phyloP scores from a whole-genome alignment of 2,888 invertebrate species.

The Meteorus cinctellus region DNA sequence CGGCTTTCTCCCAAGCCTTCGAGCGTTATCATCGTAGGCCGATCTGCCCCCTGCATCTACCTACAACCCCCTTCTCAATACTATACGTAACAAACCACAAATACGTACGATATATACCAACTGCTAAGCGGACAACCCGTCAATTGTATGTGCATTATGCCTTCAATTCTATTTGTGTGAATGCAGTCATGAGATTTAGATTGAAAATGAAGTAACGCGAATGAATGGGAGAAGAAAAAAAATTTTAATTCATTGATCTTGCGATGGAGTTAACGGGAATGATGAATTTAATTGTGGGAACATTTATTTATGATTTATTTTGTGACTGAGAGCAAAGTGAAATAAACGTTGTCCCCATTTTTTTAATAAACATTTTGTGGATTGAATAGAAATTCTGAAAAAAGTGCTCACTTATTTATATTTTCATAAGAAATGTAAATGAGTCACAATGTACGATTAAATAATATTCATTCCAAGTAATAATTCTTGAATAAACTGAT shows the following conservation, averaged over 20 bases:
- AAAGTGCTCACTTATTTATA: no score
- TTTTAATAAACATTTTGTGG: no score
- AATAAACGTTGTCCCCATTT: not conserved
- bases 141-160: not conserved
- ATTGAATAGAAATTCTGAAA: no score
- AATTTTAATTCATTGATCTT: no score
- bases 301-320: no score
- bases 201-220: no score
- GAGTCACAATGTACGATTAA: not conserved
- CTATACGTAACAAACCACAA: conserved; percentile 23
- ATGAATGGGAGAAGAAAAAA: no score
- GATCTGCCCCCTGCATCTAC: conserved; percentile 53
- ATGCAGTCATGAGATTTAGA: not conserved
- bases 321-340: no score
- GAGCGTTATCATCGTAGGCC: conserved; percentile 63
- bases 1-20: conserved; percentile 52
- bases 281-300: no score
- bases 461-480: not conserved
- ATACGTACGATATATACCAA: not conserved
- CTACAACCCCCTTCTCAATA: conserved; percentile 42
- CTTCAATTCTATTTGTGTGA: not conserved
- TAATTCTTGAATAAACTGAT: not conserved
- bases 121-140: conserved; percentile 13
- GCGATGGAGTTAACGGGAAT: no score
- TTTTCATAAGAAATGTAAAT: no score